Percentiles rank a stretch among this genome's conserved stretches.
Evolutionary conservation across 2,113 vertebrate species (phyloP).

Genomic region (Microtus pennsylvanicus): DNA sequence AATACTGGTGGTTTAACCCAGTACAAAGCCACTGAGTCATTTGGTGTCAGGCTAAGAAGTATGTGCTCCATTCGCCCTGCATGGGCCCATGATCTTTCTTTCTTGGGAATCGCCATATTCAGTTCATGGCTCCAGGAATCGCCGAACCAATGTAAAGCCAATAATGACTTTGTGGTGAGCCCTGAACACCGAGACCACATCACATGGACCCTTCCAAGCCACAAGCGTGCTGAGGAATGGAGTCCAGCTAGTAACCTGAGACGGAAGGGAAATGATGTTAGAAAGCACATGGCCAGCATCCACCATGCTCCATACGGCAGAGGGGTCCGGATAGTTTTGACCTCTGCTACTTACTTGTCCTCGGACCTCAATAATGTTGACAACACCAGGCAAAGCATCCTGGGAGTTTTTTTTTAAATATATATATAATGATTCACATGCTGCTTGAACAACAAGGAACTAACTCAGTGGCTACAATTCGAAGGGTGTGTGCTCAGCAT

Average conservation of each 20-base stretch:
- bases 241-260: neutral
- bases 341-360: neutral
- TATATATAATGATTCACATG: neutral
- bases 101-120: neutral
- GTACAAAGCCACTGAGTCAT: neutral
- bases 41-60: neutral
- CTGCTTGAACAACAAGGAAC: neutral
- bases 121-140: neutral
- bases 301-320: rapidly evolving
- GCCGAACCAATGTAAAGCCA: neutral
- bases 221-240: neutral
- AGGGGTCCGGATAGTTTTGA: neutral
- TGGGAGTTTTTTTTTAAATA: neutral
- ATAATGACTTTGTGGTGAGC: neutral
- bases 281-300: neutral
- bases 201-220: neutral
- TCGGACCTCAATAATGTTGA: neutral
- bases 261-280: neutral
- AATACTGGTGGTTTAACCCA: neutral
- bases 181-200: neutral
- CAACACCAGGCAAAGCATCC: neutral
- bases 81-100: neutral
- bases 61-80: neutral
- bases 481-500: neutral
- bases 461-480: neutral